Base-by-base conservation (phyloP, 2,888 invertebrate genomes). In the Drosophila rubida region DNA sequence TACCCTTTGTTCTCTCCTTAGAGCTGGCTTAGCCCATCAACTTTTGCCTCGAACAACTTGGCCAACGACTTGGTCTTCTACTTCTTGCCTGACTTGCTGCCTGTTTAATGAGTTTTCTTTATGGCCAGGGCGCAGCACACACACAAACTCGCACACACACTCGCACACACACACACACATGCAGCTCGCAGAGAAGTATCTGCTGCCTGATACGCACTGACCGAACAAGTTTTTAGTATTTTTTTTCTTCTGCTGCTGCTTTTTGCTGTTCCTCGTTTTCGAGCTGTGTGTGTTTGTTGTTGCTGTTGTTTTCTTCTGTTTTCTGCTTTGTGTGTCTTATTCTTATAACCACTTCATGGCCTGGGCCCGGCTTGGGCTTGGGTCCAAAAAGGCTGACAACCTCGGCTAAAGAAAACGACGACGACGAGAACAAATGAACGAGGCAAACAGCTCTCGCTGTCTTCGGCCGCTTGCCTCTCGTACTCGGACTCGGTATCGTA, bases 341-440 rank as follows among this genome's bases (percentile, higher is more conserved):
- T 82, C 82, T 78, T 80, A 61, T 66, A 80, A 70, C 79, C 73
- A 78, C 79, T 81, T 73, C 79, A 73, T 68, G 77, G 84, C 75
- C 65, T 77, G 72, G 61, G 74, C 66, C 62, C 55, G 75, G 70
- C 74, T 57, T 55, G 49, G 53, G 73, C 44, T 44, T 13, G 13
- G 65, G 75, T 71, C 72, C 80, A 77, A 73, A 87, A 83, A 89
- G 89, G 89, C 89, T 88, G 88, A 85, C 88, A 88, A 88, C 89
- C 88, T 89, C 87, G 69, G 63, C 61, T 13, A 32, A 32, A 32
- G 32, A 32, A 32, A 32, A 32, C 32, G 51, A 55, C 54, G 55
- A 53, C 48, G 44, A 48, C 23, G 44, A 64, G 59, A 54, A 69
- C 62, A 48, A 63, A 53, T 53, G 25, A 79, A 74, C 64, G 63